These are phyloP conservation scores for Heliconius eleuchia DNA, from an alignment of 1,140 invertebrate species.

Conservation along the genomic window DNA sequence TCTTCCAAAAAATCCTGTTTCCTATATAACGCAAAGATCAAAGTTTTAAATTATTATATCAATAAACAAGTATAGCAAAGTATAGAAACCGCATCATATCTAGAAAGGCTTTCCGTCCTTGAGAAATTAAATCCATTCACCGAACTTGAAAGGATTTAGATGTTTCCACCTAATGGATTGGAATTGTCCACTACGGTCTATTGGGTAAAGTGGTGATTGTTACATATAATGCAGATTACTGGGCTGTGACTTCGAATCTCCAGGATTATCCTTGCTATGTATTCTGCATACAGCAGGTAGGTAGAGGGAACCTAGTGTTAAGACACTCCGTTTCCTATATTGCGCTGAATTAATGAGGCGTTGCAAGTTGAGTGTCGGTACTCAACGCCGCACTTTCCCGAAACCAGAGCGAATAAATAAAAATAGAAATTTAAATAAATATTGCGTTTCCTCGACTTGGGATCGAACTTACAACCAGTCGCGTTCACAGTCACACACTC, in stretches of 20 bases:
- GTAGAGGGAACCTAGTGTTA: too few relatives aligned
- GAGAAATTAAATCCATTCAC: slow-evolving; percentile 35
- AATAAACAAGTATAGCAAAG: neutral
- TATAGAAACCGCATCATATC: slow-evolving; percentile 5
- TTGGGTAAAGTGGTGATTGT: slow-evolving; percentile 19
- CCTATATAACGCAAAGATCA: neutral
- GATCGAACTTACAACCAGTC: too few relatives aligned
- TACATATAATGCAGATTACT: slow-evolving; percentile 23
- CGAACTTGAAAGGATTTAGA: slow-evolving; percentile 35
- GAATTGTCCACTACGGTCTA: slow-evolving; percentile 34
- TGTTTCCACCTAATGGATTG: slow-evolving; percentile 33
- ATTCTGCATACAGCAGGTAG: too few relatives aligned
- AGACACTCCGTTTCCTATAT: too few relatives aligned
- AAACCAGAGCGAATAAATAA: too few relatives aligned
- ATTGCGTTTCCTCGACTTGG: too few relatives aligned
- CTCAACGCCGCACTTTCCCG: too few relatives aligned
- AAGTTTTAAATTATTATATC: neutral
- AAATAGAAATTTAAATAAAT: too few relatives aligned
- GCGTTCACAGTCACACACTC: too few relatives aligned
- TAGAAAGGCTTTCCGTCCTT: slow-evolving; percentile 25
- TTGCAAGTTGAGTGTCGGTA: too few relatives aligned
- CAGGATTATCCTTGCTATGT: neutral
- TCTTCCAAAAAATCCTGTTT: neutral
- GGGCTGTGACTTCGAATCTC: neutral
- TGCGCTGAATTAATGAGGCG: too few relatives aligned